phyloP scores from a whole-genome alignment of 2,113 vertebrate genomes.

The Microtus pennsylvanicus region DNA sequence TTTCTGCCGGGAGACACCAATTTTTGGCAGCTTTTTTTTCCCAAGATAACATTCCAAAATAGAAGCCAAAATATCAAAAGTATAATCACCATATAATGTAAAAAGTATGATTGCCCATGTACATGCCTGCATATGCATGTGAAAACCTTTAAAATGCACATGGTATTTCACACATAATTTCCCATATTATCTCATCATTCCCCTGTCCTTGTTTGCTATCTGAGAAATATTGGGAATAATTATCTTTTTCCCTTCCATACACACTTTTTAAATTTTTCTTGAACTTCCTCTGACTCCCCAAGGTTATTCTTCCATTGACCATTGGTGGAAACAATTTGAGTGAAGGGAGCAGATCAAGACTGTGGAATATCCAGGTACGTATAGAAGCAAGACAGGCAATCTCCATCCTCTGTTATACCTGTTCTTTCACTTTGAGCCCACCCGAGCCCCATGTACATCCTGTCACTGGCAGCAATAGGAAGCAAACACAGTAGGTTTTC shows the following conservation, averaged over 20 bases:
- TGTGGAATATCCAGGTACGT: neutral
- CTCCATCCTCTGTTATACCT: accelerated
- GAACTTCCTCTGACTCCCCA: neutral
- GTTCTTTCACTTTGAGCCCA: neutral
- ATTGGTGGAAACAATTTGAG: neutral
- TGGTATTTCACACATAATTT: neutral
- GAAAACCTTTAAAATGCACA: neutral
- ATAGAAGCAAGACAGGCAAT: neutral
- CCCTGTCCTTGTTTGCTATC: neutral
- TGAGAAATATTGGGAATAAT: neutral
- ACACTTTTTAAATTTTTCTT: neutral
- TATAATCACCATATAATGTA: neutral
- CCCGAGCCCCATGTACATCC: accelerated
- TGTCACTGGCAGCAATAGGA: neutral
- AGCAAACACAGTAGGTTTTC: neutral
- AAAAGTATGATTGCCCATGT: neutral
- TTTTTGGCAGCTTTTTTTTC: neutral
- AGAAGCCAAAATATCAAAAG: neutral
- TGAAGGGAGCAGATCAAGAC: neutral
- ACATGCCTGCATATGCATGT: neutral
- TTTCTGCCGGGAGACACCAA: neutral
- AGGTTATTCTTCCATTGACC: neutral
- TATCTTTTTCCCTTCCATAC: neutral
- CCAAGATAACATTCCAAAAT: neutral
- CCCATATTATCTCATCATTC: neutral